A percentile compares a stretch with the other conserved stretches of the same genome.
Conservation (phyloP, 2,113 vertebrate species). For the Neofelis nebulosa region DNA sequence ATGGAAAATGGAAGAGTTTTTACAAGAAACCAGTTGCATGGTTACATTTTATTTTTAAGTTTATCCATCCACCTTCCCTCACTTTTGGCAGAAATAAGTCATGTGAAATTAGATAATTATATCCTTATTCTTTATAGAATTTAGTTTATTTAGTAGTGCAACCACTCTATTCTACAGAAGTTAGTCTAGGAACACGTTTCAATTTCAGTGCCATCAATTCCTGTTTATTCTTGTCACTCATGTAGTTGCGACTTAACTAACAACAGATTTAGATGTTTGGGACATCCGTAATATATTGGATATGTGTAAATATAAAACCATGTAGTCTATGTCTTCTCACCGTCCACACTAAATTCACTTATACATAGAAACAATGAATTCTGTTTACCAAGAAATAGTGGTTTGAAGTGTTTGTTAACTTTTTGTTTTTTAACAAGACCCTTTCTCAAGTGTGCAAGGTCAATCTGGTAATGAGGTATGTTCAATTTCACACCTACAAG, state of each 20-base stretch:
- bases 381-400: background rate
- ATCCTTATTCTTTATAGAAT: background rate
- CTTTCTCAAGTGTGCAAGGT: background rate
- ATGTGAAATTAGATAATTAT: background rate
- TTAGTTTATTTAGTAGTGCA: background rate
- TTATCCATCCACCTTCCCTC: background rate
- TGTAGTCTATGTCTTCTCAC: background rate
- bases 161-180: background rate
- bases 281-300: background rate
- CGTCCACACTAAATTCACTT: background rate
- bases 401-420: background rate
- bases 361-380: background rate
- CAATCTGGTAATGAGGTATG: background rate
- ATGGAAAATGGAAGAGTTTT: background rate
- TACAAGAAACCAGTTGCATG: background rate
- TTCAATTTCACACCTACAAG: background rate
- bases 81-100: background rate
- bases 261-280: background rate
- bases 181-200: background rate
- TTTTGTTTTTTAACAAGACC: background rate
- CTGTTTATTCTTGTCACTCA: background rate
- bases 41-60: constrained; percentile 18
- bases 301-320: background rate
- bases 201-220: background rate
- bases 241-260: background rate